phyloP scores from a whole-genome alignment of 2,797 vertebrate species.

The Emys orbicularis region DNA sequence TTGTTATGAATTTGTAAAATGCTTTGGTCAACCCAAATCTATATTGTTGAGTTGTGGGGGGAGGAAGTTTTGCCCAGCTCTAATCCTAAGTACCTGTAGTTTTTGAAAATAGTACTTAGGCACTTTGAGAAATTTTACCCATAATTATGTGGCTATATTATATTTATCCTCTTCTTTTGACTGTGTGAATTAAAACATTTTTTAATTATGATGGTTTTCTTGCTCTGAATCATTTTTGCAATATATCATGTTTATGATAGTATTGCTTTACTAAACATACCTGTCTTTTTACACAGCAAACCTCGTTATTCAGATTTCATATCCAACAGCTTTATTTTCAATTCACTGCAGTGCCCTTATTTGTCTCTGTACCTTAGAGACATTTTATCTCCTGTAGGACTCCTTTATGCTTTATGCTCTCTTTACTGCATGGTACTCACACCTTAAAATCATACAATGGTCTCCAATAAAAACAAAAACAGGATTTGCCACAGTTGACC shows the following conservation, averaged over 20 bases:
- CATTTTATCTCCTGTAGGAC: not conserved
- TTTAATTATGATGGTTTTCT: not conserved
- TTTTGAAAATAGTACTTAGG: not conserved
- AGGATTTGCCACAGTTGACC: not conserved
- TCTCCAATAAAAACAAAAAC: fast-evolving
- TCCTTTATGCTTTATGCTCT: not conserved
- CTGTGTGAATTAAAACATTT: not conserved
- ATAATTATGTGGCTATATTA: not conserved
- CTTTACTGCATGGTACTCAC: not conserved
- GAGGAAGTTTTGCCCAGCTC: not conserved
- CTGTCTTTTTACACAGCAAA: not conserved
- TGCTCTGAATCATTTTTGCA: not conserved
- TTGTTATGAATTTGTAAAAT: not conserved
- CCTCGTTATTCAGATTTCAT: not conserved
- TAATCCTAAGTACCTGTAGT: not conserved
- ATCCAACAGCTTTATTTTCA: not conserved
- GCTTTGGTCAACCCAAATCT: not conserved
- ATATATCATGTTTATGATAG: not conserved
- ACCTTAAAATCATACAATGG: not conserved
- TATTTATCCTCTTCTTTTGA: not conserved
- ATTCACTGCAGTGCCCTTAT: not conserved
- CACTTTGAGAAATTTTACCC: not conserved
- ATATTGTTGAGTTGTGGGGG: not conserved
- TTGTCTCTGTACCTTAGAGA: not conserved
- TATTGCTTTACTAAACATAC: not conserved